Evolutionary conservation across 2,113 vertebrate genomes (phyloP).

Genomic region (Bucco capensis): DNA sequence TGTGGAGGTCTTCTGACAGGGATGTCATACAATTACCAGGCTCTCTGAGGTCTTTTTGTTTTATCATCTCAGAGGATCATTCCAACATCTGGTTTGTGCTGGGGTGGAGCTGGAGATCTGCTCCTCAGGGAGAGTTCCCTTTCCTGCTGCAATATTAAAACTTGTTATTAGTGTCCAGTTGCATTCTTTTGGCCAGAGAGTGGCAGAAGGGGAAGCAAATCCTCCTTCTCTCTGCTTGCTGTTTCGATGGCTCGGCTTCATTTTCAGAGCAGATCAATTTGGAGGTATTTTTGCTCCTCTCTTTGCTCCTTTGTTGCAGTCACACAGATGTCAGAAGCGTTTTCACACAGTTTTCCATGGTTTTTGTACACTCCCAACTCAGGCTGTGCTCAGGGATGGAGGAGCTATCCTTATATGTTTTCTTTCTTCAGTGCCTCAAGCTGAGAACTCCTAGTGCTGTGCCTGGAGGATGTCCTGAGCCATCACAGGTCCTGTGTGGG

Average conservation of each 20-base stretch:
- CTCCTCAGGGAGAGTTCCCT: neutral
- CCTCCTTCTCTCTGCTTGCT: neutral
- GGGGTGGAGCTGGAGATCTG: neutral
- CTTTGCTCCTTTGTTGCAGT: neutral
- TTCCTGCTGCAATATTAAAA: neutral
- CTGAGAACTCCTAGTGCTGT: no score
- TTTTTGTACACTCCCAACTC: no score
- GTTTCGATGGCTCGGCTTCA: neutral
- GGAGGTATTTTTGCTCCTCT: neutral
- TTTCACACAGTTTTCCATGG: neutral
- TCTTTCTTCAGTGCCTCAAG: neutral
- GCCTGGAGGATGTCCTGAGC: no score
- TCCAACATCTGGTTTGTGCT: neutral
- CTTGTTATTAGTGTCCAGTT: neutral
- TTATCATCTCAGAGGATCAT: neutral
- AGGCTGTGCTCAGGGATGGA: no score
- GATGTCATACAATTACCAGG: neutral
- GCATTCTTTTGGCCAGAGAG: neutral
- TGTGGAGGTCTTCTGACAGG: neutral
- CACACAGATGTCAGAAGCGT: neutral
- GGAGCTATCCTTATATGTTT: no score
- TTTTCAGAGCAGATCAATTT: neutral
- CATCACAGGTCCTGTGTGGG: no score
- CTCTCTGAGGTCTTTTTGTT: neutral
- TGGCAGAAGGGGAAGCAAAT: neutral